These are phyloP conservation scores for Neodiprion fabricii DNA, from an alignment of 1,140 invertebrate genomes.

Conservation along the genomic window DNA sequence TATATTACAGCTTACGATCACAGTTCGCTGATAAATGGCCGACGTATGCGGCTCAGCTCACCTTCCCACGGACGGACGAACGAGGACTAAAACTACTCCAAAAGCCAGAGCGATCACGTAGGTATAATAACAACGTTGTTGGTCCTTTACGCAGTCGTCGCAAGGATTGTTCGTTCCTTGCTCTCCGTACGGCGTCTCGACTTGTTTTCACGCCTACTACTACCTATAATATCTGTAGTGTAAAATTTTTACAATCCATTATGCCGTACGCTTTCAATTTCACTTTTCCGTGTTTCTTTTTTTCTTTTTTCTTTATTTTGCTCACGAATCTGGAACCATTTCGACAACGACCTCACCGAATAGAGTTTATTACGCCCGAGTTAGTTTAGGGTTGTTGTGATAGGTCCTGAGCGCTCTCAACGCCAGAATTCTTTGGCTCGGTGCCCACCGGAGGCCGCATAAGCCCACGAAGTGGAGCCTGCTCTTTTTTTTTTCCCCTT, in stretches of 20 bases:
- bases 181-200: no score
- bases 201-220: no score
- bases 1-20: constrained; percentile 52
- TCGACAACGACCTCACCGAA: background rate
- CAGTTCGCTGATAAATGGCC: constrained; percentile 35
- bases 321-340: background rate
- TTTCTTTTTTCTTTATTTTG: background rate
- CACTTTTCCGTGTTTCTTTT: no score
- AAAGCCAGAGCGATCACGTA: background rate
- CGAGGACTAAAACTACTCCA: background rate
- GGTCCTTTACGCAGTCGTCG: no score
- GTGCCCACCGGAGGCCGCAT: background rate
- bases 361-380: background rate
- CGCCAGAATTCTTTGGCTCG: background rate
- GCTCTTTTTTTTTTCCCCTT: background rate
- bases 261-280: no score
- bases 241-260: no score
- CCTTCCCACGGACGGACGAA: constrained; percentile 8
- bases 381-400: constrained; percentile 5
- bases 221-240: no score
- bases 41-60: background rate
- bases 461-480: background rate
- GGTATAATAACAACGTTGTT: background rate
- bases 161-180: no score
- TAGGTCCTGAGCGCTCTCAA: constrained; percentile 4